phyloP scores from a whole-genome alignment of 2,888 invertebrate genomes.

The Drosophila ochracea region DNA sequence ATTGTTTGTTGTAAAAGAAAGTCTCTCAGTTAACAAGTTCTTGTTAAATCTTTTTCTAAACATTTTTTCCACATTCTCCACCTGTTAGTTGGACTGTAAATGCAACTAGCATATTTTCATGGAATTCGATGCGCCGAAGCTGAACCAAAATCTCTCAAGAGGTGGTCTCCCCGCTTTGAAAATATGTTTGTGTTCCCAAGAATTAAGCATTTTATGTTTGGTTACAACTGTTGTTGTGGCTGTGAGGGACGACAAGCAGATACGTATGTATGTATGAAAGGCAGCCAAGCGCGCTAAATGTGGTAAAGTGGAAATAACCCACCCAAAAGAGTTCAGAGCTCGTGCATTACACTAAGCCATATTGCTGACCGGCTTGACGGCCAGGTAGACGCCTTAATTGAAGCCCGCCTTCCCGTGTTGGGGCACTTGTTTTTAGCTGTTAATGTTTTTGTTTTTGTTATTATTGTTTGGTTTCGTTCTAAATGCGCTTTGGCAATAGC shows the following conservation, averaged over 20 bases:
- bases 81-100: slow-evolving; percentile 32
- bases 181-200: slow-evolving; percentile 68
- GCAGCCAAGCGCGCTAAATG: slow-evolving; percentile 56
- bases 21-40: slow-evolving; percentile 25
- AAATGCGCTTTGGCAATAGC: slow-evolving; percentile 75
- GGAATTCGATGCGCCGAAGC: slow-evolving; percentile 62
- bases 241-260: slow-evolving; percentile 24
- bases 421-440: slow-evolving; percentile 27
- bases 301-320: slow-evolving; percentile 61
- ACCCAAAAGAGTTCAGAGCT: slow-evolving; percentile 68
- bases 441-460: slow-evolving; percentile 2
- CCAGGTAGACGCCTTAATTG: slow-evolving; percentile 74
- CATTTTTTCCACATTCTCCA: slow-evolving; percentile 32
- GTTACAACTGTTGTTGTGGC: slow-evolving; percentile 45
- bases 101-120: slow-evolving; percentile 46
- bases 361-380: slow-evolving; percentile 52
- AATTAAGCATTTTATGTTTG: slow-evolving; percentile 73
- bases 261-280: neutral
- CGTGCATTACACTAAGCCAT: slow-evolving; percentile 58
- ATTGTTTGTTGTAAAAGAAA: slow-evolving; percentile 15
- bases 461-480: slow-evolving; percentile 39
- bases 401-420: slow-evolving; percentile 9
- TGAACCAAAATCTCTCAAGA: slow-evolving; percentile 53
- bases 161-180: neutral
- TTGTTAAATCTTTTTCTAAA: slow-evolving; percentile 8